These are phyloP conservation scores for Sternotherus odoratus DNA, from an alignment of 2,797 vertebrate species.

Conservation along the genomic window DNA sequence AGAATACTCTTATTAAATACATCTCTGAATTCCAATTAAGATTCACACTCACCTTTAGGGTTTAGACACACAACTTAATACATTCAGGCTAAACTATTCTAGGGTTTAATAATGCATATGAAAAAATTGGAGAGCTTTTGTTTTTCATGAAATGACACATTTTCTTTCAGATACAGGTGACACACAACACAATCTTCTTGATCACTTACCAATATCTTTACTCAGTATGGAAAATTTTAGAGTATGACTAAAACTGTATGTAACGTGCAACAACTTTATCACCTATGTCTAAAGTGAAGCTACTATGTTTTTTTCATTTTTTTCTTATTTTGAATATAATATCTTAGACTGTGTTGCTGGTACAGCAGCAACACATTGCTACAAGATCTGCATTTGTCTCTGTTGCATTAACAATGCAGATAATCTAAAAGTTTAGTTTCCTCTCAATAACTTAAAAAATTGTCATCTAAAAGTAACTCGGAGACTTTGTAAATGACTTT, in stretches of 20 bases:
- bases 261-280: not conserved
- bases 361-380: fast-evolving
- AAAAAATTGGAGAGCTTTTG: not conserved
- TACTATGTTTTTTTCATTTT: not conserved
- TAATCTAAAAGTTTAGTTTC: not conserved
- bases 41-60: not conserved
- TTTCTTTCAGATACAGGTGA: not conserved
- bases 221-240: not conserved
- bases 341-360: not conserved
- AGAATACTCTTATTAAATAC: not conserved
- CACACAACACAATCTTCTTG: not conserved
- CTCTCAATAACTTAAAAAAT: not conserved
- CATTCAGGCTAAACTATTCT: not conserved
- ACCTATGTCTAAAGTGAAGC: fast-evolving
- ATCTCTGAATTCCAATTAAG: not conserved
- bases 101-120: constrained; percentile 32
- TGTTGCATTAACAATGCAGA: not conserved
- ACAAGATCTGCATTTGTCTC: not conserved
- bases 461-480: not conserved
- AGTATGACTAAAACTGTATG: constrained; percentile 23
- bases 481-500: not conserved
- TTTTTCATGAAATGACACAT: not conserved
- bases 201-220: not conserved
- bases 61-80: constrained; percentile 9
- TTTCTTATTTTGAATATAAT: fast-evolving